A percentile compares a stretch with the other conserved stretches of the same genome.
Evolutionary conservation across 1,140 invertebrate species (phyloP).

Genomic region (Drosophila virilis): DNA sequence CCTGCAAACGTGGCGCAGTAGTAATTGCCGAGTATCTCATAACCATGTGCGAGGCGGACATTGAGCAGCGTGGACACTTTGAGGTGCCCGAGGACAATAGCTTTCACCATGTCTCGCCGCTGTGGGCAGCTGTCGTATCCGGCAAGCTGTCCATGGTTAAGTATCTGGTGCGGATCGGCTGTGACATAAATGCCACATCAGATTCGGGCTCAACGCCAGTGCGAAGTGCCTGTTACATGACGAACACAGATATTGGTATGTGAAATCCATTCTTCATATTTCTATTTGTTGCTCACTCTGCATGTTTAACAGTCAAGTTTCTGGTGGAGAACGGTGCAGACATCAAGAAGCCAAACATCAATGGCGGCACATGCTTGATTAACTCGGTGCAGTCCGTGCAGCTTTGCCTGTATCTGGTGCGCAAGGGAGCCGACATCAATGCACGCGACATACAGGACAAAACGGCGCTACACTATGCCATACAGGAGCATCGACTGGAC

Average conservation of each 20-base stretch:
- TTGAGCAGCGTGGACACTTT: conserved; percentile 93
- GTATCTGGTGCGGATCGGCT: conserved; percentile 91
- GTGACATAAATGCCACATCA: conserved; percentile 92
- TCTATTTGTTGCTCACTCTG: neutral
- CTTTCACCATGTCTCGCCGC: conserved; percentile 92
- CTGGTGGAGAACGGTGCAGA: conserved; percentile 94
- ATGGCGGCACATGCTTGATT: conserved; percentile 96
- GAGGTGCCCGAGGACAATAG: conserved; percentile 90
- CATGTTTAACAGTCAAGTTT: conserved; percentile 87
- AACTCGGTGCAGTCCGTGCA: conserved; percentile 95
- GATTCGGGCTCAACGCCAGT: conserved; percentile 94
- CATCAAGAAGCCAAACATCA: conserved; percentile 94
- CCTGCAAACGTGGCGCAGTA: conserved; percentile 92
- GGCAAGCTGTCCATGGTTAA: conserved; percentile 92
- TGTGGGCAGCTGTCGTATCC: conserved; percentile 97
- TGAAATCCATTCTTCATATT: neutral
- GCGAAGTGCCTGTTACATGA: conserved; percentile 96
- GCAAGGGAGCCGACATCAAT: conserved; percentile 92
- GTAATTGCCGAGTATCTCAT: conserved; percentile 96
- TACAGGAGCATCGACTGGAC: conserved; percentile 94
- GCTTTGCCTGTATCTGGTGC: conserved; percentile 92
- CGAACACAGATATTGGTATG: conserved; percentile 90
- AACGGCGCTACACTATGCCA: conserved; percentile 96
- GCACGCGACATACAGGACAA: conserved; percentile 95
- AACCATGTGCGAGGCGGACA: conserved; percentile 91